Evolutionary conservation across 2,113 vertebrate species (phyloP), one percentile per base, ranked within the genome.

Genomic region (Trichechus manatus): DNA sequence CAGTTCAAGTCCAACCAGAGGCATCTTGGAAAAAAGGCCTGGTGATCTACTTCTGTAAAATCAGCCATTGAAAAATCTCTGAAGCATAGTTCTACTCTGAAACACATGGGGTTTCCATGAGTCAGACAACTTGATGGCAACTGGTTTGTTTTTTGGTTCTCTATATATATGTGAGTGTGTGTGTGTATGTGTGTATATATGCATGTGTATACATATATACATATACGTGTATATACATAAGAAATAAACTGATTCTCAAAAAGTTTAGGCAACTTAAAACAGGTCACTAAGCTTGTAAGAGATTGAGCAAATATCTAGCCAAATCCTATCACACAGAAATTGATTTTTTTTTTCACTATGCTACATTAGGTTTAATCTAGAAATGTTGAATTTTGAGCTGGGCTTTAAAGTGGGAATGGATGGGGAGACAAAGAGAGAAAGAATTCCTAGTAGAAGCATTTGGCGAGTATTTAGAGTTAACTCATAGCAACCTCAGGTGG

Each of bases 391-490:
- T 93, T 89, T 94, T 85, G 50, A 91, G 19, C 59, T 81, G 85
- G 33, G 20, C 20, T 90, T 90, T 66, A 14, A 50, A 70, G 25
- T 53, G 75, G 20, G n/a, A 19, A 42, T 75, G 3, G 39, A 50
- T 59, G 15, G n/a, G 13, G 89, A 75, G 68, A 78, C 3, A 83
- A 80, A 50, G 10, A 81, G 6, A 8, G 8, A n/a, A 89, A 68
- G 6, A 15, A 66, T 68, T 93, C 80, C 25, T 86, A 29, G 13
- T 36, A 53, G 64, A 88, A 42, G 9, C 1, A 88, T 63, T 88
- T 78, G 9, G 68, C 42, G 13, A 94, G 4, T 74, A 63, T 31
- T 96, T 96, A 95, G 50, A 85, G 39, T 85, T 91, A 91, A 70
- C 50, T 93, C 14, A 11, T 75, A 94, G 74, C 10, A 84, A 56